Evolutionary conservation across 2,888 invertebrate genomes (phyloP).

Genomic region (Apodemia zela): DNA sequence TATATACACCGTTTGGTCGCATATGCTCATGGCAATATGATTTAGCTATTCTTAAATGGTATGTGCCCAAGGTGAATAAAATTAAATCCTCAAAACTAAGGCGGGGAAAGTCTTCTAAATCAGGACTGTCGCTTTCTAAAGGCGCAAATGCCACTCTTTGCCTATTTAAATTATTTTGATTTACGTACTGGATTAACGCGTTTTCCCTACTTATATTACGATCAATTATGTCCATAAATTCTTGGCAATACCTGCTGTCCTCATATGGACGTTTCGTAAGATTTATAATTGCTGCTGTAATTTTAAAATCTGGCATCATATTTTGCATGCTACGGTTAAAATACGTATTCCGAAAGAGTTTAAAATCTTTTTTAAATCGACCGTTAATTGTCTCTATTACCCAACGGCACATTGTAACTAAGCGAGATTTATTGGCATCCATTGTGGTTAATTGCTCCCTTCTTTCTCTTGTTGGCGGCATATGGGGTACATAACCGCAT

Average conservation of each 20-base stretch:
- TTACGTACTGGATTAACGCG: conserved; percentile 4
- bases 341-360: conserved; percentile 22
- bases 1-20: conserved; percentile 19
- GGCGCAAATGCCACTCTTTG: background rate
- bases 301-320: conserved; percentile 26
- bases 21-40: conserved; percentile 27
- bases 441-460: background rate
- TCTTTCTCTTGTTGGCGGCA: conserved; percentile 10
- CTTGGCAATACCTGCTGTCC: background rate
- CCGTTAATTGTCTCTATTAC: conserved; percentile 27
- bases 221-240: conserved; percentile 18
- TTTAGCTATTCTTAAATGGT: conserved; percentile 24
- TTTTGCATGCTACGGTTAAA: conserved; percentile 19
- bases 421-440: background rate
- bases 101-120: conserved; percentile 22
- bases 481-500: conserved; percentile 15
- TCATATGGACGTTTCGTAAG: conserved; percentile 5
- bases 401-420: conserved; percentile 26
- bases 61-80: conserved; percentile 18
- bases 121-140: background rate
- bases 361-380: conserved; percentile 19
- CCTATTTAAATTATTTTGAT: background rate
- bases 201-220: conserved; percentile 12
- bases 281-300: conserved; percentile 27
- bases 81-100: conserved; percentile 20